Percentiles rank a stretch among this genome's conserved stretches.
Evolutionary conservation across 2,113 vertebrate species (phyloP).

Genomic region (Tamias sibiricus): DNA sequence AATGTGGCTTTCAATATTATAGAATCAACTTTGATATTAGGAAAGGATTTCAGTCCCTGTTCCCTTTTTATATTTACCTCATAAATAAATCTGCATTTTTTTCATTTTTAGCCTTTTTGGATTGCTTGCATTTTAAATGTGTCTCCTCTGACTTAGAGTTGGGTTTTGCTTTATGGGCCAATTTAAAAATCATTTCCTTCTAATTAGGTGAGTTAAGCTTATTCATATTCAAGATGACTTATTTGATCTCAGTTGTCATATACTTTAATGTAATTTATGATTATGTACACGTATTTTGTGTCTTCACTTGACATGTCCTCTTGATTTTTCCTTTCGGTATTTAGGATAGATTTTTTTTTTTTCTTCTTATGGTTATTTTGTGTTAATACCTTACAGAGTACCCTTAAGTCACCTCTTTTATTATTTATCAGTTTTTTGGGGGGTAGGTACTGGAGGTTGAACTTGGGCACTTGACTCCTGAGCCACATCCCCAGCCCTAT

Average conservation of each 20-base stretch:
- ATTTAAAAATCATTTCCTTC: not conserved
- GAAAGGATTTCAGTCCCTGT: not conserved
- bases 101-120: not conserved
- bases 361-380: not conserved
- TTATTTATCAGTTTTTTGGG: not conserved
- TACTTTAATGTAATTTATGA: not conserved
- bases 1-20: not conserved
- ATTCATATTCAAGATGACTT: not conserved
- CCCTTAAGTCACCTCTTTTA: not conserved
- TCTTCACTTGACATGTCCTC: not conserved
- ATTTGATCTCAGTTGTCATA: not conserved
- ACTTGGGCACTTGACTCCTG: too few relatives aligned
- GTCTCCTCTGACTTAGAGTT: not conserved
- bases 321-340: not conserved
- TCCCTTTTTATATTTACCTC: not conserved
- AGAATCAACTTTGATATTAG: not conserved
- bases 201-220: not conserved
- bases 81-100: not conserved
- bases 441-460: too few relatives aligned
- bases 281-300: not conserved
- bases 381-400: not conserved
- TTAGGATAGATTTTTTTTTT: not conserved
- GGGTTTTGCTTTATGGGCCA: not conserved
- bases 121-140: not conserved
- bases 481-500: too few relatives aligned